phyloP scores from a whole-genome alignment of 1,140 invertebrate species.

The Drosophila triauraria region DNA sequence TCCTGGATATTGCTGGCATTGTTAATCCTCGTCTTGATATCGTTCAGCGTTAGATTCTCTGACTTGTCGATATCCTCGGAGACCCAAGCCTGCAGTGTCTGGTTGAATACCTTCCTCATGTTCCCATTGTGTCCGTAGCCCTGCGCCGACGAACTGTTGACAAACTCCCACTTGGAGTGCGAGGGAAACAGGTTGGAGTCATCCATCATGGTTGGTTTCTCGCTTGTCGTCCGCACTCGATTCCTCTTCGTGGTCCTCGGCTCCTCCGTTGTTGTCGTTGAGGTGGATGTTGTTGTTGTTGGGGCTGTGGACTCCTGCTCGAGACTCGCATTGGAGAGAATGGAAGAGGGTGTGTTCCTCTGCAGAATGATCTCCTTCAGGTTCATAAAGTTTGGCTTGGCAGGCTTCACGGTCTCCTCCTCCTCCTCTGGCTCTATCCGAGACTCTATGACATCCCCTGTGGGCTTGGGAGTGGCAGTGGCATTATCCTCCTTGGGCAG shows the following conservation, averaged over 20 bases:
- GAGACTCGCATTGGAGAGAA: conserved; percentile 22
- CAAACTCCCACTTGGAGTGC: conserved; percentile 83
- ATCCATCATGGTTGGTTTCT: conserved; percentile 72
- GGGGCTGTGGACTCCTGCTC: conserved; percentile 18
- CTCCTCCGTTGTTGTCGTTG: conserved; percentile 28
- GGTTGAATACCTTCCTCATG: conserved; percentile 81
- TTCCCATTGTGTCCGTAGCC: conserved; percentile 65
- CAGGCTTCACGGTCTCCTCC: conserved; percentile 4
- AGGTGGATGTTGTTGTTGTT: conserved; percentile 23
- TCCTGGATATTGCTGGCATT: conserved; percentile 84
- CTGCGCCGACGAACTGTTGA: conserved; percentile 69
- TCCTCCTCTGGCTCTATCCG: conserved; percentile 68
- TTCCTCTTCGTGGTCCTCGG: conserved; percentile 48
- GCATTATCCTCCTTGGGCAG: conserved; percentile 68
- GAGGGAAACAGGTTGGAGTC: conserved; percentile 81
- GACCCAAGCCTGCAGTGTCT: conserved; percentile 83
- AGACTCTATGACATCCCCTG: conserved; percentile 54
- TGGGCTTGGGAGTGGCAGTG: conserved; percentile 32
- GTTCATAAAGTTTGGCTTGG: conserved; percentile 79
- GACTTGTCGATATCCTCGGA: conserved; percentile 79
- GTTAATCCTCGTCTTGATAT: conserved; percentile 79
- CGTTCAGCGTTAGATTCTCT: conserved; percentile 72
- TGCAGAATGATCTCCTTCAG: conserved; percentile 78
- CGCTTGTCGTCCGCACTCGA: conserved; percentile 57
- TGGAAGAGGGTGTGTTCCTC: conserved; percentile 55